phyloP scores from a whole-genome alignment of 2,888 invertebrate genomes.

The Chloroclysta siterata region DNA sequence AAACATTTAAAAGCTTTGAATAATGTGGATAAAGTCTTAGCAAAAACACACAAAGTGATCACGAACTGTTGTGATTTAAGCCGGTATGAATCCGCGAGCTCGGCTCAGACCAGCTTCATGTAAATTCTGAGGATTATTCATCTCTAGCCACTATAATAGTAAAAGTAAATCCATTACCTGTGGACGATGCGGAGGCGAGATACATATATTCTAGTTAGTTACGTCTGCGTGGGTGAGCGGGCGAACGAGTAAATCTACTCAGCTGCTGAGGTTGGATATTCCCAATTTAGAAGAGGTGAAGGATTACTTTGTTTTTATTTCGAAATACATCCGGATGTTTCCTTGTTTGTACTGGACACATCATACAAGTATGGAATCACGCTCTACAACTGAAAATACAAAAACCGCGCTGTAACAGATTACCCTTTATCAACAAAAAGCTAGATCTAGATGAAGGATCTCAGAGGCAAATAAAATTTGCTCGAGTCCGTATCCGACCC shows the following conservation, averaged over 20 bases:
- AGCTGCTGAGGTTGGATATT: constrained; percentile 43
- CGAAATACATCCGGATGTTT: constrained; percentile 7
- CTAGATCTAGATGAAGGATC: neutral
- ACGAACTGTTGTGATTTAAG: constrained; percentile 19
- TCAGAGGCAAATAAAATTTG: neutral
- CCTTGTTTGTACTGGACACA: neutral
- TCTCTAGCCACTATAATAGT: constrained; percentile 27
- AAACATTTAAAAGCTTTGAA: constrained; percentile 7
- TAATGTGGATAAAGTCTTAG: constrained; percentile 6
- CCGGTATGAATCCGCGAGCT: constrained; percentile 24
- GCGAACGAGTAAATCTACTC: constrained; percentile 47
- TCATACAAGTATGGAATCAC: neutral
- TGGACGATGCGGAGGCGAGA: constrained; percentile 48
- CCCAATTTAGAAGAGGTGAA: constrained; percentile 43
- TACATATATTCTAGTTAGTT: constrained; percentile 42
- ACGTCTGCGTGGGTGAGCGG: constrained; percentile 47
- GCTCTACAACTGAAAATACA: neutral
- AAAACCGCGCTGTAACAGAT: neutral
- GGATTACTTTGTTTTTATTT: constrained; percentile 35
- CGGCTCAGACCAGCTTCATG: constrained; percentile 22
- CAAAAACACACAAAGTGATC: constrained; percentile 8
- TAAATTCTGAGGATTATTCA: constrained; percentile 30
- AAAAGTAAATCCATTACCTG: constrained; percentile 46
- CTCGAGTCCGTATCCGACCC: constrained; percentile 6
- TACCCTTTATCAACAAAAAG: neutral